Evolutionary conservation across 2,113 vertebrate species (phyloP), one percentile per base, ranked within the genome.

Genomic region (Pseudolaguvia tuberculata): DNA sequence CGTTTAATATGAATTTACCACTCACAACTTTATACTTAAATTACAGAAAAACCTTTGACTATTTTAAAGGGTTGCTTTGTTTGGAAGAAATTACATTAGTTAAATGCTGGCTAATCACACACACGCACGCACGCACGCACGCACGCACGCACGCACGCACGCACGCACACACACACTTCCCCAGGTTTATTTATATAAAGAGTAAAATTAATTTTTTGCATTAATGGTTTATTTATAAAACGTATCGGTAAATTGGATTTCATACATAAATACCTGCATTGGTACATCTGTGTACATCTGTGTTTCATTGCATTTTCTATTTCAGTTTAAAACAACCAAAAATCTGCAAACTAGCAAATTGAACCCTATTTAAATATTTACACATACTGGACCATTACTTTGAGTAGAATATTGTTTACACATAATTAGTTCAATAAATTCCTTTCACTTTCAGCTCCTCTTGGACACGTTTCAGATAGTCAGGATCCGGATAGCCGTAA

Each of bases 401-500:
- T 65, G 7, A 45, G 15, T 48, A 25, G 14, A 23, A 45, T 21
- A 21, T 2, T 58, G 9, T 58, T 2, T 29, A 39, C 25, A 29
- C 2, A 18, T 5, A 11, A 1, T 17, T 47, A 42, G 55, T 5
- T 66, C 57, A 79, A 23, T 85, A 48, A 35, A 92, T 89, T 66
- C 91, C 91, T 78, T 92, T 92, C 62, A 73, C 84, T 76, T 85
- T 89, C 72, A 92, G 78, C 74, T 91, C 91, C 27, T 90, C 90
- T 81, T 78, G 79, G 2, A 91, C 88, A 45, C 90, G 76, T 29
- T 61, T 79, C 52, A 92, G 85, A 70, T 92, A 92, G 8, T 85
- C 82, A 1, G 87, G 83, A 81, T 92, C 90, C 42, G 90, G 91
- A 75, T 91, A 92, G 65, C 90, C 91, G 56, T 89, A 92, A n/a